phyloP scores from a whole-genome alignment of 2,888 invertebrate species.

The Lymantria monacha region DNA sequence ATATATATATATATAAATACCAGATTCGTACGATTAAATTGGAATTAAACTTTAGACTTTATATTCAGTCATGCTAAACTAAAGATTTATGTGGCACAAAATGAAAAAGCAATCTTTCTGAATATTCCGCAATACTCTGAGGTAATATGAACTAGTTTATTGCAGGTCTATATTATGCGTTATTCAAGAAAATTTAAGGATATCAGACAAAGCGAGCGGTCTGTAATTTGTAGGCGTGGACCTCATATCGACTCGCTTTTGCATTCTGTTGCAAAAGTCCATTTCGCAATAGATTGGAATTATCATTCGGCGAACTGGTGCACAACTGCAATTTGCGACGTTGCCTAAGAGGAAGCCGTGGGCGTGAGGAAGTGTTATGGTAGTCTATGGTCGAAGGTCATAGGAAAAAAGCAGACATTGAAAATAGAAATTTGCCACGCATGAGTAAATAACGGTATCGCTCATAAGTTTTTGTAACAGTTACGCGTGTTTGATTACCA shows the following conservation, averaged over 20 bases:
- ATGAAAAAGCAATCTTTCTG: too few relatives aligned
- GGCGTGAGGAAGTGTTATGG: constrained; percentile 69
- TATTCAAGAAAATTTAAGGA: constrained; percentile 46
- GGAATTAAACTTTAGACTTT: too few relatives aligned
- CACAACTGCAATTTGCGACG: constrained; percentile 64
- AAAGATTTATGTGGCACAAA: too few relatives aligned
- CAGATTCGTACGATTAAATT: too few relatives aligned
- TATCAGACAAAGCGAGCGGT: constrained; percentile 61
- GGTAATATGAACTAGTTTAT: constrained; percentile 6
- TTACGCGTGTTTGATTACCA: constrained; percentile 18
- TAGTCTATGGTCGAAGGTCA: constrained; percentile 61
- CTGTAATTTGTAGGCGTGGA: constrained; percentile 73
- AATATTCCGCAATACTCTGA: too few relatives aligned
- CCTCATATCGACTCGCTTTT: constrained; percentile 66
- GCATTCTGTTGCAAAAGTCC: constrained; percentile 65
- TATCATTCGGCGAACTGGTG: constrained; percentile 79
- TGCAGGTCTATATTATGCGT: constrained; percentile 20
- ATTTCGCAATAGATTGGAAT: constrained; percentile 77
- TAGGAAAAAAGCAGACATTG: constrained; percentile 51
- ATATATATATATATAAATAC: too few relatives aligned
- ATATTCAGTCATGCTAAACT: too few relatives aligned
- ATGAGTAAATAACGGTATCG: constrained; percentile 30
- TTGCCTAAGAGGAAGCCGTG: constrained; percentile 65
- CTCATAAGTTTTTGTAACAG: constrained; percentile 18
- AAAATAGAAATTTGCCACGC: constrained; percentile 55